Conservation (phyloP, 2,797 vertebrate genomes). For the Semaprochilodus insignis region DNA sequence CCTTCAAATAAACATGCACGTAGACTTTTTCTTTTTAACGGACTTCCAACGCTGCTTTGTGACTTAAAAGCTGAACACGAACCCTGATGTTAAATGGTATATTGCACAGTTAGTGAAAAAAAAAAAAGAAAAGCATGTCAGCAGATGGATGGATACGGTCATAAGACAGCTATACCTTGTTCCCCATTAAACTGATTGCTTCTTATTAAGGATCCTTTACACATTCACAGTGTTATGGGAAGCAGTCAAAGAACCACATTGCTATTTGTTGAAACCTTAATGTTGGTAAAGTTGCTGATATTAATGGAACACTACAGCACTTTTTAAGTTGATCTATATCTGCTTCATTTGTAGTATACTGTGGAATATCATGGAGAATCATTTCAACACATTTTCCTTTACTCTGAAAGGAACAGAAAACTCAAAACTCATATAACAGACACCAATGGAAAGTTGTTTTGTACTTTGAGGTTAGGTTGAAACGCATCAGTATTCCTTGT, state of each 20-base stretch:
- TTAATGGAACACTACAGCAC: background rate
- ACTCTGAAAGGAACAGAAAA: too few species aligned
- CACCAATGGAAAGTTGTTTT: too few species aligned
- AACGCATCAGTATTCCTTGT: too few species aligned
- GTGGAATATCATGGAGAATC: too few species aligned
- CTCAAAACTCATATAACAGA: too few species aligned
- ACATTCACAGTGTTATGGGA: background rate
- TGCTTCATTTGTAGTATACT: too few species aligned
- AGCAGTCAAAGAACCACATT: too few species aligned
- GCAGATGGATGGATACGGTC: background rate
- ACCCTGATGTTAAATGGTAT: constrained; percentile 22
- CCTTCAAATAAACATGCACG: constrained; percentile 45
- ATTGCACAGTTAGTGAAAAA: background rate
- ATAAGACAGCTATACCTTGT: constrained; percentile 14
- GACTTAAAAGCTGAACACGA: constrained; percentile 19
- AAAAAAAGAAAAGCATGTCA: constrained; percentile 20
- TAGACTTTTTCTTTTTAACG: constrained; percentile 42
- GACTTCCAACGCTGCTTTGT: constrained; percentile 45
- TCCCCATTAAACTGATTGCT: background rate
- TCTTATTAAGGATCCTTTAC: background rate
- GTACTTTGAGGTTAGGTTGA: too few species aligned
- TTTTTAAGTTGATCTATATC: too few species aligned
- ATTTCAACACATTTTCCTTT: too few species aligned
- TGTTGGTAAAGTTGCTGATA: too few species aligned
- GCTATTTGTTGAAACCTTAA: too few species aligned